Evolutionary conservation across 2,888 invertebrate species (phyloP).

Genomic region (Dolichopus griseipennis): DNA sequence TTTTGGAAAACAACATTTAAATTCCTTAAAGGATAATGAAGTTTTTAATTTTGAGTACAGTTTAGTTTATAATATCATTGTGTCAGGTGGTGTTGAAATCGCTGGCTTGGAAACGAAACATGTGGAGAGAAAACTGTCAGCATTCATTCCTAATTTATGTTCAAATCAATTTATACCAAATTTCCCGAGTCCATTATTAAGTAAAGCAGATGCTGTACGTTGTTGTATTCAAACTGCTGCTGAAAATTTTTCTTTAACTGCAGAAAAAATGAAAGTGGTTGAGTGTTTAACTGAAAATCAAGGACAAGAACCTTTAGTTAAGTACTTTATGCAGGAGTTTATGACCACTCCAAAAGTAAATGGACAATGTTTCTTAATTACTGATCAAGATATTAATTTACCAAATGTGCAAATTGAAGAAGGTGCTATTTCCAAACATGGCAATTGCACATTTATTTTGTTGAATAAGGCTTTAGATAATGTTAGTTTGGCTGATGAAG

Average conservation of each 20-base stretch:
- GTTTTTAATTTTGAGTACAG: constrained; percentile 25
- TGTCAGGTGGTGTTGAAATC: constrained; percentile 65
- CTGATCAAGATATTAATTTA: constrained; percentile 19
- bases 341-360: constrained; percentile 58
- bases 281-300: constrained; percentile 45
- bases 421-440: constrained; percentile 43
- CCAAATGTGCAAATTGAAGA: constrained; percentile 50
- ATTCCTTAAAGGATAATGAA: constrained; percentile 34
- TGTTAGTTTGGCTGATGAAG: constrained; percentile 38
- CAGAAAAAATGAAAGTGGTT: constrained; percentile 50
- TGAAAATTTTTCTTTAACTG: constrained; percentile 52
- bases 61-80: constrained; percentile 28
- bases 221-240: constrained; percentile 56
- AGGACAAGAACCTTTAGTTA: constrained; percentile 46
- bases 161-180: constrained; percentile 62
- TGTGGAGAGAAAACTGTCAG: constrained; percentile 16
- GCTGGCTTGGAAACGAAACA: constrained; percentile 54
- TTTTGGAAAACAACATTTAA: constrained; percentile 52
- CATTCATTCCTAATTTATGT: constrained; percentile 55
- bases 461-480: constrained; percentile 20
- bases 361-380: constrained; percentile 50
- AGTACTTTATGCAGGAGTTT: constrained; percentile 48
- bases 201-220: constrained; percentile 46
- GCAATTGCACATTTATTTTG: constrained; percentile 25
- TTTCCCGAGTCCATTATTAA: constrained; percentile 28